phyloP scores from a whole-genome alignment of 1,140 invertebrate genomes.

The Cydia pomonella region DNA sequence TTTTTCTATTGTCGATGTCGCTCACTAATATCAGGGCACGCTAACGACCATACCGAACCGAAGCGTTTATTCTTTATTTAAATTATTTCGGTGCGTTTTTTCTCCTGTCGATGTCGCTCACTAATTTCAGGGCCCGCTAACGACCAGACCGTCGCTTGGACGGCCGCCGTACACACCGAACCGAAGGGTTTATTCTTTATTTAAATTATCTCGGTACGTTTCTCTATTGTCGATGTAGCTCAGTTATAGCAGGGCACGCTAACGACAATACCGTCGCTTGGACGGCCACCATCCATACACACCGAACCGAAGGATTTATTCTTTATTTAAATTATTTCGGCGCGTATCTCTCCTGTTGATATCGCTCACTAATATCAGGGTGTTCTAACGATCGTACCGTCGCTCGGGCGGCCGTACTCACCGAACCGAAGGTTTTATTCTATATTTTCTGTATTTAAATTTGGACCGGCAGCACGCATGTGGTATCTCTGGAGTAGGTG shows the following conservation, averaged over 20 bases:
- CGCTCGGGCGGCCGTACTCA: not conserved
- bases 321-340: no score
- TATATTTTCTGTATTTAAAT: not conserved
- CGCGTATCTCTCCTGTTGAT: no score
- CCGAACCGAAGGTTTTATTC: no score
- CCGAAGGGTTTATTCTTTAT: no score
- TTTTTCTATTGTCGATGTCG: constrained; percentile 7
- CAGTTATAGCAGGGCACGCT: constrained; percentile 25
- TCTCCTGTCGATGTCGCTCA: constrained; percentile 22
- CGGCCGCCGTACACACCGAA: not conserved
- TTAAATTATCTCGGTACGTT: not conserved
- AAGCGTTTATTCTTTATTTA: no score
- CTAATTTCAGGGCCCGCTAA: constrained; percentile 18
- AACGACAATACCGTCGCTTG: constrained; percentile 2
- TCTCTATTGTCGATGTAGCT: constrained; percentile 7
- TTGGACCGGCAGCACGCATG: no score
- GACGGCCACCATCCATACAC: not conserved
- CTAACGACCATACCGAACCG: not conserved
- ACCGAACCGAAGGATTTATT: not conserved
- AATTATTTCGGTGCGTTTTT: not conserved
- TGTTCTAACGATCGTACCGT: no score
- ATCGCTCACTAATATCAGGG: no score
- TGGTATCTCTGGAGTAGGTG: no score
- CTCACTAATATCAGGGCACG: constrained; percentile 13
- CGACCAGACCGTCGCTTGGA: not conserved